Percentiles rank a stretch among this genome's conserved stretches.
Evolutionary conservation across 2,888 invertebrate genomes (phyloP).

Genomic region (Phortica magna): DNA sequence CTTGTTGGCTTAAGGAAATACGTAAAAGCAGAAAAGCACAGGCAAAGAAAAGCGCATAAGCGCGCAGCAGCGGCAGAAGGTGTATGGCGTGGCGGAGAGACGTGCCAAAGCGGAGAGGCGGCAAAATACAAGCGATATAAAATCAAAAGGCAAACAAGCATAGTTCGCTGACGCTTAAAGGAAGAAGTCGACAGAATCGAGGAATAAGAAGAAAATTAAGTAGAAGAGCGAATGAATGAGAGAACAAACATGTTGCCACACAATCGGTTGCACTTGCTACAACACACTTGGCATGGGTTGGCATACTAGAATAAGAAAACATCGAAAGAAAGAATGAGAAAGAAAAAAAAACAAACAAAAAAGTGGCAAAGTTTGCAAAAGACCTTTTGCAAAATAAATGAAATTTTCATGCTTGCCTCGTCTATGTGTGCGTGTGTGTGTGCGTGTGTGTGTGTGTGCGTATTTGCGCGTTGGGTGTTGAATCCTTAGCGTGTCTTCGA

Average conservation of each 20-base stretch:
- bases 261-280: not conserved
- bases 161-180: not conserved
- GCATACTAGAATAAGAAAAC: constrained; percentile 16
- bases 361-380: constrained; percentile 50
- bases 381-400: constrained; percentile 61
- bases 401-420: constrained; percentile 62
- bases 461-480: constrained; percentile 11
- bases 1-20: constrained; percentile 47
- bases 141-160: constrained; percentile 31
- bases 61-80: constrained; percentile 59
- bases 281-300: no score
- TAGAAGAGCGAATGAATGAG: not conserved
- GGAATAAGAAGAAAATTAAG: not conserved
- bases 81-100: not conserved
- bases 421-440: constrained; percentile 1
- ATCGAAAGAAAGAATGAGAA: constrained; percentile 26
- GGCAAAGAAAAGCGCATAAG: constrained; percentile 52
- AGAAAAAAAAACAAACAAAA: constrained; percentile 43
- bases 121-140: not conserved
- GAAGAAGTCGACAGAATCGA: not conserved
- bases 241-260: not conserved
- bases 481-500: not conserved
- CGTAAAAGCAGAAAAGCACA: not conserved
- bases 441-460: not conserved
- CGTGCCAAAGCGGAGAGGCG: not conserved